Evolutionary conservation across 2,113 vertebrate genomes (phyloP).

Genomic region (Rutilus rutilus): DNA sequence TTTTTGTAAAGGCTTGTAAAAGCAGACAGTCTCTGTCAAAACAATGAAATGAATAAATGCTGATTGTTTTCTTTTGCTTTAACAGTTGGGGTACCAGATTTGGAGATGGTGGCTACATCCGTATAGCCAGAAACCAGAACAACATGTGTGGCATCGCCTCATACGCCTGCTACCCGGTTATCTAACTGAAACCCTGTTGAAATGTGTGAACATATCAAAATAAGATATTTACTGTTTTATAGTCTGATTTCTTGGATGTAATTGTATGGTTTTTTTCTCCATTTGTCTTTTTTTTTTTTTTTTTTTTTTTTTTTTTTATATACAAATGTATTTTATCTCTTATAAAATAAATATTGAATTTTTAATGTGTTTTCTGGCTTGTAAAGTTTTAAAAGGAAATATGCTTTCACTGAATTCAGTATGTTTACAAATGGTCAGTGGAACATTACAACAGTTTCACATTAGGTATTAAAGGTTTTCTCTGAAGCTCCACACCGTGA

Average conservation of each 20-base stretch:
- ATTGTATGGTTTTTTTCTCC: neutral
- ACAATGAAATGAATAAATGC: neutral
- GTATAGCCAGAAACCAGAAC: slow-evolving; percentile 75
- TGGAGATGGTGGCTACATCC: slow-evolving; percentile 79
- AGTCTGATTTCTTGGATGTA: neutral
- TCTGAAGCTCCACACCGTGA: fast-evolving
- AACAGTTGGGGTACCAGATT: slow-evolving; percentile 73
- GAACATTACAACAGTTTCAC: too few species aligned
- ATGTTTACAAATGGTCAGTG: too few species aligned
- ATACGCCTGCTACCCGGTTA: slow-evolving; percentile 68
- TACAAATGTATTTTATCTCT: neutral
- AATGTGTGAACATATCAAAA: neutral
- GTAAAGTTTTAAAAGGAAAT: neutral
- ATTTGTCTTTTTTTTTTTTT: too few species aligned
- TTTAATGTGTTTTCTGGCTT: neutral
- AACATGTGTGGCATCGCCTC: slow-evolving; percentile 79
- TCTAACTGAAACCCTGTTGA: slow-evolving; percentile 55
- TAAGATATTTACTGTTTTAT: neutral
- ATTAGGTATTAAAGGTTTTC: too few species aligned
- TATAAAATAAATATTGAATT: neutral
- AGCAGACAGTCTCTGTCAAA: neutral
- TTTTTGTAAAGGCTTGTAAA: neutral
- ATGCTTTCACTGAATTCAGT: too few species aligned
- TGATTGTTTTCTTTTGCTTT: neutral
- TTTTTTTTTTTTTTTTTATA: neutral